Evolutionary conservation across 1,140 invertebrate species (phyloP), one percentile per base, ranked within the genome.

Genomic region (Cylas formicarius): DNA sequence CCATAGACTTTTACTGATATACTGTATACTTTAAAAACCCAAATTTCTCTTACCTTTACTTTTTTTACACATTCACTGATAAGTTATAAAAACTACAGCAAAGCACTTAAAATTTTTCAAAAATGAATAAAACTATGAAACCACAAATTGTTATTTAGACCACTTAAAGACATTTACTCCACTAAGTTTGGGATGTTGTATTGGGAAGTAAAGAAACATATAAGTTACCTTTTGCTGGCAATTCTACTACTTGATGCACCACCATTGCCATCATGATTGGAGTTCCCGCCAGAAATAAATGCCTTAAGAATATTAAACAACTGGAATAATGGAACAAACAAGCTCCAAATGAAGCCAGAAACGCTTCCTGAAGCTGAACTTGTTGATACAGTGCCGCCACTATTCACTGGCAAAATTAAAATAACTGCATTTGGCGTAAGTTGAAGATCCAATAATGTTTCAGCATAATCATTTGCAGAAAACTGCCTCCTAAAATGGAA

Each of bases 361-460:
- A 70, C 26, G 4, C 65, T 64, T 23, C 56, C 54, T 26, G 36
- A 23, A 17, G 35, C 56, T 27, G 39, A 36, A 45, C 60, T 61
- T n/a, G 60, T 61, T 5, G 56, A 50, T 5, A 65, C 54, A 11
- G 45, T 40, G n/a, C 27, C 44, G 23, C 47, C 44, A 13, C 45
- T 31, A 17, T 45, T 53, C 8, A 57, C 10, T 5, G 82, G 79
- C 36, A 91, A 64, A 42, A 92, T 80, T 29, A 90, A 73, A 24
- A 93, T 63, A 2, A 86, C 83, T 14, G 87, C 80, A 31, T 81
- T 84, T 0, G 89, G 90, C 34, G 80, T 76, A 29, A 94, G 71
- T 52, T 81, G 73, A 29, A 93, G 63, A 23, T 83, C 77, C 10
- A 70, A 52, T 9, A 94, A 69, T 5, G 77, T 77, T 53, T 72